Base-by-base conservation (phyloP, 2,797 vertebrate genomes). In the Acipenser oxyrinchus region DNA sequence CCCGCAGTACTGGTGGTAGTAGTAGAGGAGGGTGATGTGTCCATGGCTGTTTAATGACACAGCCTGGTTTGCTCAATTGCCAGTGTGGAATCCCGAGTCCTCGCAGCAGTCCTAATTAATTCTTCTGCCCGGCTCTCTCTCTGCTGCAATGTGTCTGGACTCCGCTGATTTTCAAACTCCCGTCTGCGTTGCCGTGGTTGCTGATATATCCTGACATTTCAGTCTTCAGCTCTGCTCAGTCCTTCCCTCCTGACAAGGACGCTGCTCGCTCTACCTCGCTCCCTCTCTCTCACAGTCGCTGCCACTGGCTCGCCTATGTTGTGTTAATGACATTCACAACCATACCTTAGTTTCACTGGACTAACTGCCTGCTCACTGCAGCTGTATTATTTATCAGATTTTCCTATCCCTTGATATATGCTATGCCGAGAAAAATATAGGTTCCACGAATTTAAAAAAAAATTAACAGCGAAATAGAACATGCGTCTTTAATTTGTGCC, bases 321-420 rank as follows among this genome's bases (percentile, higher is more conserved):
- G 80, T 81, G 87, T 86, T 90, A 88, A 89, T 89, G 89, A 88
- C 88, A 88, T 89, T 88, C 88, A 77, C 82, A 76, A 84, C 64
- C 62, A 62, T 64, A n/a, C 65, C 66, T 50, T 72, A 51, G 58
- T n/a, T 64, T 49, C 60, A 59, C 66, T 1, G 55, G 55, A 58
- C 61, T 63, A 1, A 6, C 61, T 63, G 6, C 9, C 48, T 49
- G 23, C 61, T 48, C 12, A 8, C 15, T 11, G 62, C 49, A 61
- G 49, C 52, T 6, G 62, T 59, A 55, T 51, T 49, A 48, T 37
- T 66, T 13, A 49, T 48, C 48, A n/a, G 8, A 49, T 69, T 64
- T 64, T 63, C 66, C 65, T 62, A 62, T 53, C 63, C 51, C 12
- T n/a, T 6, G 6, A 58, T 13, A 58, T 13, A 11, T 13, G 11